Base-by-base conservation (phyloP, 2,797 vertebrate species). In the Molothrus aeneus region DNA sequence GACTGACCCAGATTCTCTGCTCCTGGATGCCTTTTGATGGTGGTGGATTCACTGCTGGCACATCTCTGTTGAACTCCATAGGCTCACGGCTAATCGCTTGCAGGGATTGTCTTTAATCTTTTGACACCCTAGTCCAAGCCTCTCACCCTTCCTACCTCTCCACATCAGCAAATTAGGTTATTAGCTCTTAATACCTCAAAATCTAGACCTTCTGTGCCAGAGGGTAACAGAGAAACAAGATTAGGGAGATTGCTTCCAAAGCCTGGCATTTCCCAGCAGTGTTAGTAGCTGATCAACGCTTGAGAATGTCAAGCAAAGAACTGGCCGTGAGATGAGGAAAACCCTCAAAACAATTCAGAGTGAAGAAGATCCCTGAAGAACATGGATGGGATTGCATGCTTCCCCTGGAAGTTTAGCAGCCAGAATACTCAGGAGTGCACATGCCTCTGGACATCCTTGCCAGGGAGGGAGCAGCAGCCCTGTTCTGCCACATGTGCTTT, bases 101-200 rank as follows among this genome's bases (percentile, higher is more conserved):
- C 8, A 8, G 77, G 48, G 79, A 80, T 91, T 88, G 34, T 26
- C 77, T 65, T 56, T 83, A 90, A 90, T 88, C 80, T 86, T 78
- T 86, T 92, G 66, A 86, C 83, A 64, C 80, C 80, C n/a, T 90
- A 0, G 0, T 36, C 80, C 31, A 36, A 79, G 78, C 70, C 24
- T 36, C 36, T 36, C 36, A 36, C 36, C 36, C 36, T 88, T 75
- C 45, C 50, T 54, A 73, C 34, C 54, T 90, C 24, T 92, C 29
- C 38, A 6, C 42, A 75, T 93, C 86, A 94, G 65, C 65, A 57
- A 78, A 88, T 95, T 69, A 79, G 70, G 71, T 91, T 88, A 84
- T 92, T 94, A 93, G 70, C 50, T 90, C 73, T 75, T 95, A 90
- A 93, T 92, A 72, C 78, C 63, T 79, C 50, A 65, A 86, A 89